Percentiles rank a stretch among this genome's conserved stretches.
Conservation (phyloP, 64 coral and sea anemone species). For the Porites lutea region DNA sequence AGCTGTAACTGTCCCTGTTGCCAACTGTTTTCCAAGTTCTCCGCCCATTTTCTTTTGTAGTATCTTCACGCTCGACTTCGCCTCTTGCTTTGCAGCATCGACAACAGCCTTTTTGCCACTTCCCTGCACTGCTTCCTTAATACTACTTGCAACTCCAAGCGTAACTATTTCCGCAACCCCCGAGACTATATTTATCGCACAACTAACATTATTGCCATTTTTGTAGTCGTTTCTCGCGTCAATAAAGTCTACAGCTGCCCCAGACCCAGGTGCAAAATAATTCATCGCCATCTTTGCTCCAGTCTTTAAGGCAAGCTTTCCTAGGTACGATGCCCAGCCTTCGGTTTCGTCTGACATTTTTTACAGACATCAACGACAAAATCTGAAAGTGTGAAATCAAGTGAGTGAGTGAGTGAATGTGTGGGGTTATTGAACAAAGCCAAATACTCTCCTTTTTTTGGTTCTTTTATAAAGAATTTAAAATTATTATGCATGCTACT, state of each 20-base stretch:
- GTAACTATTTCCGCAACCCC: not conserved
- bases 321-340: too few species aligned
- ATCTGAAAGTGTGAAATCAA: too few species aligned
- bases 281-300: not conserved
- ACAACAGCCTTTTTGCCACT: not conserved
- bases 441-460: too few species aligned
- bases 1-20: not conserved
- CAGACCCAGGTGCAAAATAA: not conserved
- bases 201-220: not conserved
- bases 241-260: not conserved
- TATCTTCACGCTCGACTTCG: slow-evolving; percentile 6
- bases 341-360: too few species aligned
- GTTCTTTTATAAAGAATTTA: too few species aligned
- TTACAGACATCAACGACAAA: too few species aligned
- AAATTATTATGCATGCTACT: too few species aligned
- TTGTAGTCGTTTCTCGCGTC: not conserved
- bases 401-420: too few species aligned
- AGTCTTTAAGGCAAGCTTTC: too few species aligned
- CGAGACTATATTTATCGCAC: not conserved
- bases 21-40: not conserved
- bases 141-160: not conserved
- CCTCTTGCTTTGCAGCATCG: not conserved
- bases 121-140: slow-evolving; percentile 22
- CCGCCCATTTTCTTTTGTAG: not conserved
- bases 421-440: too few species aligned